Evolutionary conservation across 2,888 invertebrate genomes (phyloP), one percentile per base, ranked within the genome.

Genomic region (Cheiracanthium punctorium): DNA sequence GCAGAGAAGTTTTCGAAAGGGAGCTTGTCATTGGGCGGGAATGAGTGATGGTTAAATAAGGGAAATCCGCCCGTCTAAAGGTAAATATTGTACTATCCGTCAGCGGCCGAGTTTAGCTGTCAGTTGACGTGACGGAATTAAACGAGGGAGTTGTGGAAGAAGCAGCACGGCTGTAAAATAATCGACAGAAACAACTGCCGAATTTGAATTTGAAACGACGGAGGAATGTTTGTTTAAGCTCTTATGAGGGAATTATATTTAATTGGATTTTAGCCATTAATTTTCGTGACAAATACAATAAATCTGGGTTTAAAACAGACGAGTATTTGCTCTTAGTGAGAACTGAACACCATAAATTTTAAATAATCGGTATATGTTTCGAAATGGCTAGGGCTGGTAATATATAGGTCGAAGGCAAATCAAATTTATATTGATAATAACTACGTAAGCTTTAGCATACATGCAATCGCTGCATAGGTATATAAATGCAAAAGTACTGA

Each of bases 11-110:
- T 58, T 58, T 24, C 14, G n/a, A n/a, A 58, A 58, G 24, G 24
- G 58, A 20, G 58, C 4, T 58, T 58, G 58, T 58, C 58, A 58
- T 24, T 58, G 58, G 58, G 43, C 20, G 58, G 58, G 58, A 24
- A 58, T 58, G 24, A 58, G 5, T 24, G 58, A 58, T 58, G 58
- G 58, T 58, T 58, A 58, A 58, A 58, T 58, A 58, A 58, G 58
- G 58, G 58, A 58, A 58, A 58, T 58, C 58, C 58, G 58, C 58
- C 24, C 24, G 24, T 58, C 20, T 58, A 17, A 58, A 58, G 24
- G 58, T 58, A 58, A 58, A 58, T 58, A 58, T 58, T 58, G 58
- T 58, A 58, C 24, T 24, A 58, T 58, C 58, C 58, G 58, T 58
- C 58, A 58, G 12, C 58, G 58, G n/a, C 58, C 20, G 58, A 58